These are phyloP conservation scores for Ctenomys sociabilis DNA, from an alignment of 2,113 vertebrate genomes.

Conservation along the genomic window DNA sequence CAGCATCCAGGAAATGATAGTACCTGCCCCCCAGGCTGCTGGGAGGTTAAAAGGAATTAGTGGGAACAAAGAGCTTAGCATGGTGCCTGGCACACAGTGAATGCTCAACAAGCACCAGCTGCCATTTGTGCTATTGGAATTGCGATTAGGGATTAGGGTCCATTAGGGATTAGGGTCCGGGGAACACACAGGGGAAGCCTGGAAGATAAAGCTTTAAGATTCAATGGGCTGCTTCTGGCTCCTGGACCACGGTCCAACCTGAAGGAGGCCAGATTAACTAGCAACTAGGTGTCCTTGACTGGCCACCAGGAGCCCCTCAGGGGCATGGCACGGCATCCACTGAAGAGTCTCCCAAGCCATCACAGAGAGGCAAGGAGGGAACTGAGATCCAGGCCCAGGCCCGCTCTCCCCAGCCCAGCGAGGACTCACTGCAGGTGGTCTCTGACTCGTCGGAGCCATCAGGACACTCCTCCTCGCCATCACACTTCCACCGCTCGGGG, in stretches of 20 bases:
- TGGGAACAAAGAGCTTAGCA: background rate
- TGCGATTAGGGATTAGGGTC: background rate
- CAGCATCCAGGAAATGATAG: conserved; percentile 2
- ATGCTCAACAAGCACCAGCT: background rate
- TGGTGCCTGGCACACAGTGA: background rate
- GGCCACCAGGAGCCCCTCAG: background rate
- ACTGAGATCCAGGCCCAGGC: background rate
- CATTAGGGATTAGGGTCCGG: background rate
- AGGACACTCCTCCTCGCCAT: conserved; percentile 94
- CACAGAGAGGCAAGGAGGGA: background rate
- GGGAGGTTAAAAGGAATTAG: background rate
- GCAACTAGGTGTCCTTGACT: background rate
- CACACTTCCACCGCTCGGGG: conserved; percentile 95
- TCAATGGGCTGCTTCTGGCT: background rate
- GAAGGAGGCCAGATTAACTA: background rate
- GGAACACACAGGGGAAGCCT: background rate
- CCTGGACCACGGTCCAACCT: background rate
- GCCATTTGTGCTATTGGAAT: background rate
- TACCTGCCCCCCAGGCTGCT: background rate
- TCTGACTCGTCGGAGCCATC: conserved; percentile 96
- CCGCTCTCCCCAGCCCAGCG: background rate
- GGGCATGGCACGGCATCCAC: rapidly evolving
- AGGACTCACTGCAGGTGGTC: conserved; percentile 94
- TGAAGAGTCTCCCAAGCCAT: background rate
- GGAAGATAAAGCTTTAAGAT: background rate